Base-by-base conservation (phyloP, 37 sponge, comb jelly and placozoan genomes). In the Halisarca cf. caerulea region DNA sequence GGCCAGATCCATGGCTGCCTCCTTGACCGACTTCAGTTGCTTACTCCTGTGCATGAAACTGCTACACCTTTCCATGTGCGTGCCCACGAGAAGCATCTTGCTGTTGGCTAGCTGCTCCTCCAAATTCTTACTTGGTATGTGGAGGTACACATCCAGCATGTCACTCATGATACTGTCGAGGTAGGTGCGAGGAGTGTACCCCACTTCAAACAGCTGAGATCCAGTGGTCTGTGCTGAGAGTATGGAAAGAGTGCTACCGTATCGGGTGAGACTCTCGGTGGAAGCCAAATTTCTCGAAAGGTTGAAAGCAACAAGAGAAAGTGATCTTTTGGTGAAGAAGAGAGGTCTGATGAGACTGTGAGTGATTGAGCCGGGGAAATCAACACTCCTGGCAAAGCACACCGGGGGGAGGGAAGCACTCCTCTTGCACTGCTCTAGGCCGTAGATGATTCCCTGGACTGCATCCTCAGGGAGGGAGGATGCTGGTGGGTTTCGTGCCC, bases 21-120 rank as follows among this genome's bases (percentile, higher is more conserved):
- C 38, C 33, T 79, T 86, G 38, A 86, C 80, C 0, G 61, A 25
- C 59, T 80, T 83, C 35, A 89, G 80, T 24, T 89, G 83, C 20
- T 80, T 59, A 24, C 58, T 72, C 20, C 51, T 58, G n/a, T 75
- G 23, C 0, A 59, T 59, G 32, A 45, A 36, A 14, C 80, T 75
- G 23, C 77, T 38, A 17, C 78, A 69, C 44, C 83, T 86, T 42
- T 92, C 92, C 0, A 83, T 83, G 83, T 92, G 92, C 35, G 89
- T 92, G 0, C 86, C 92, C n/a, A 92, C 86, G 17, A 92, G 66
- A 14, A 92, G 39, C 8, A 91, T 84, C 8, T 86, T 84, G 2
- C 71, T 47, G 80, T 80, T 58, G 4, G 41, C 80, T 8, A 38
- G 25, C 25, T 86, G 77, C 77, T 74, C 77, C 45, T 74, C 77